A percentile compares a stretch with the other conserved stretches of the same genome.
Conservation (phyloP, 1,140 invertebrate genomes). For the Patella vulgata region DNA sequence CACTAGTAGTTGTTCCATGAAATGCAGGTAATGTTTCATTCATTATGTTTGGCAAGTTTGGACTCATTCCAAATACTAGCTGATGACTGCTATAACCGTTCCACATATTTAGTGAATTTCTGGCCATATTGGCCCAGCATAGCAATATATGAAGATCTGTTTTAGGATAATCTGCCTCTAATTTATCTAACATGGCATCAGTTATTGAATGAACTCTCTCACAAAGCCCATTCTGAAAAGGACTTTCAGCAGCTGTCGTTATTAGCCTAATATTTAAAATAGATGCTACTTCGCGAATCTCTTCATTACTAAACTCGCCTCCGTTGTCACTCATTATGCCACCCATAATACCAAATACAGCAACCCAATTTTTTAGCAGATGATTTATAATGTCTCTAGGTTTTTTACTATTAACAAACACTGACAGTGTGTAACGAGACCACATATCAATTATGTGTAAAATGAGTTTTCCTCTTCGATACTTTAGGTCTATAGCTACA, state of each 20-base stretch:
- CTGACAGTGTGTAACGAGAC: slow-evolving; percentile 13
- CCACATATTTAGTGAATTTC: slow-evolving; percentile 27
- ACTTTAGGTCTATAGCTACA: slow-evolving; percentile 27
- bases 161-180: slow-evolving; percentile 15
- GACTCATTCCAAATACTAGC: slow-evolving; percentile 30
- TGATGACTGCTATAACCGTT: slow-evolving; percentile 31
- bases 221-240: slow-evolving; percentile 21
- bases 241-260: slow-evolving; percentile 11
- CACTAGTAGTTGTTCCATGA: slow-evolving; percentile 21
- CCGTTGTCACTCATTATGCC: slow-evolving; percentile 22
- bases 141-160: slow-evolving; percentile 9
- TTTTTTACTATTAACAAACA: slow-evolving; percentile 21
- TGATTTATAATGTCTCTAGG: slow-evolving; percentile 19
- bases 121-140: slow-evolving; percentile 29
- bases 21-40: slow-evolving; percentile 16
- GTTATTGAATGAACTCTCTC: slow-evolving; percentile 14
- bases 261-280: slow-evolving; percentile 8
- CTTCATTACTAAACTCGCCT: slow-evolving; percentile 11
- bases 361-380: slow-evolving; percentile 19
- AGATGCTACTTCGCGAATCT: slow-evolving; percentile 7
- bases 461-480: slow-evolving; percentile 12
- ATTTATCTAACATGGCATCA: slow-evolving; percentile 16
- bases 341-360: slow-evolving; percentile 23
- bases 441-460: slow-evolving; percentile 26
- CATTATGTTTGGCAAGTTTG: slow-evolving; percentile 21